Evolutionary conservation across 2,888 invertebrate species (phyloP).

Genomic region (Tenthredo amoena): DNA sequence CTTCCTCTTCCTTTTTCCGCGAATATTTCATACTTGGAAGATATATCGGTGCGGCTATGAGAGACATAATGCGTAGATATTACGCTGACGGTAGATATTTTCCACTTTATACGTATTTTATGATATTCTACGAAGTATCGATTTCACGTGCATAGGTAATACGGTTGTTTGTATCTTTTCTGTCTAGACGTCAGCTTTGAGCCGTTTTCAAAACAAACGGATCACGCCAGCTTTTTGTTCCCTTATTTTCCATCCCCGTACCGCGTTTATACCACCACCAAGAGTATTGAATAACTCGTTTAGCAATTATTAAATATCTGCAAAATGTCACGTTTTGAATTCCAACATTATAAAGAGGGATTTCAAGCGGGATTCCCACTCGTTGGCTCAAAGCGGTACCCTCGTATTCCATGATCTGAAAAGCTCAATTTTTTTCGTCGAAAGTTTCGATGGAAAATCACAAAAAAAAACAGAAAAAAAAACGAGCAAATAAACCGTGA

Average conservation of each 20-base stretch:
- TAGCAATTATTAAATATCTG: conserved; percentile 20
- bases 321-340: conserved; percentile 5
- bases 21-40: neutral
- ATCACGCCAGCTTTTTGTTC: neutral
- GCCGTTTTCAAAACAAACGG: conserved; percentile 41
- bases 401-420: neutral
- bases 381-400: neutral
- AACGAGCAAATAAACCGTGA: neutral
- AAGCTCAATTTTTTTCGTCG: neutral
- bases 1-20: neutral
- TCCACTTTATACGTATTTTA: conserved; percentile 1
- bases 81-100: conserved; percentile 11
- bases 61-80: neutral
- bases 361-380: neutral
- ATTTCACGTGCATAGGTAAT: conserved; percentile 17
- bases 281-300: conserved; percentile 29
- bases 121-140: conserved; percentile 28
- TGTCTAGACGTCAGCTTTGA: conserved; percentile 50
- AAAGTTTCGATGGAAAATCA: neutral
- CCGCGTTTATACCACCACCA: neutral
- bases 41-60: neutral
- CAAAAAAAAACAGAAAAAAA: neutral
- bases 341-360: neutral
- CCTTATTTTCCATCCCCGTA: conserved; percentile 19
- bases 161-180: conserved; percentile 45